Conservation (phyloP, 2,797 vertebrate species). For the Lepidocolaptes lacrymiger region DNA sequence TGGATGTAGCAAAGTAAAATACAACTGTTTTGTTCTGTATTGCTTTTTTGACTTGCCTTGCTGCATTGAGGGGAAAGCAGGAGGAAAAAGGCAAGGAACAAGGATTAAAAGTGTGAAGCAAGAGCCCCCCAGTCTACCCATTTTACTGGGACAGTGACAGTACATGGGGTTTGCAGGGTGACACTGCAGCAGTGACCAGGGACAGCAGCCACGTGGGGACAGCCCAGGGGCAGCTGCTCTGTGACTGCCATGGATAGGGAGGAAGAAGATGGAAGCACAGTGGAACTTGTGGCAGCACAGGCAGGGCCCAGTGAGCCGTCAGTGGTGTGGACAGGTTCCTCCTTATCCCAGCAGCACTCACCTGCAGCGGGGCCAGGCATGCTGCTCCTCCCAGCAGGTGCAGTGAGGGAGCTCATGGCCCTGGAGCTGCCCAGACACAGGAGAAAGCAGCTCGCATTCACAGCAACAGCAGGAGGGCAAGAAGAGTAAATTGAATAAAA, state of each 20-base stretch:
- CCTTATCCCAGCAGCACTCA: rapidly evolving
- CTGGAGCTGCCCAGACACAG: background rate
- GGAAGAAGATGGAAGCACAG: background rate
- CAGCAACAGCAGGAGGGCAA: background rate
- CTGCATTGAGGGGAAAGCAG: background rate
- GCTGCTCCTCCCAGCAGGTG: background rate
- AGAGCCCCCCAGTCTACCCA: rapidly evolving
- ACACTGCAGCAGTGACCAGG: background rate
- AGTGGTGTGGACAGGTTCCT: rapidly evolving
- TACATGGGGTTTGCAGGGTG: background rate
- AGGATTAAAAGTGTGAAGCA: background rate
- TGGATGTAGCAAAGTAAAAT: background rate
- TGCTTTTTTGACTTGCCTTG: background rate
- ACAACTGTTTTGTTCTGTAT: background rate
- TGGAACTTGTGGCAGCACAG: background rate
- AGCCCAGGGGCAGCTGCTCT: background rate
- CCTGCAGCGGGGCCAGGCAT: rapidly evolving
- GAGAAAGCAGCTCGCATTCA: background rate
- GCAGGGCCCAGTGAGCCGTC: background rate
- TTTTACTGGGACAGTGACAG: background rate
- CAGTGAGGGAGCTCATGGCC: rapidly evolving
- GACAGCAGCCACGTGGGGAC: background rate
- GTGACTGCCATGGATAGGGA: rapidly evolving
- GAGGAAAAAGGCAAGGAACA: background rate
- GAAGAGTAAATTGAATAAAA: background rate